Conservation (phyloP, 92 coral and sea anemone genomes). For the Umimayanthus chanpuru region DNA sequence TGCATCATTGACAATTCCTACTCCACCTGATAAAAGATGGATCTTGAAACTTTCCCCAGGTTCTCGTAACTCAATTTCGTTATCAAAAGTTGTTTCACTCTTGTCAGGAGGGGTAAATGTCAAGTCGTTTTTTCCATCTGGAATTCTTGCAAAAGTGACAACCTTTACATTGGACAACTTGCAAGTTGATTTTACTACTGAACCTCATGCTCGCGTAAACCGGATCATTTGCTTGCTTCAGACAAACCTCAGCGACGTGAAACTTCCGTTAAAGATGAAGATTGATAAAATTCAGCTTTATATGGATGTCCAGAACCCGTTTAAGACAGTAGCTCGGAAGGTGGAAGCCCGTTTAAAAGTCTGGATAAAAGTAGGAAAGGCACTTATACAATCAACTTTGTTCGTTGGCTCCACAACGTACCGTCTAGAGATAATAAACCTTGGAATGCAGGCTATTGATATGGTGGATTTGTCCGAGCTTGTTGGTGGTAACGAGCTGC, state of each 20-base stretch:
- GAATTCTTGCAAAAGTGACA: constrained; percentile 43
- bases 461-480: constrained; percentile 47
- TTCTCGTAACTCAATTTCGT: constrained; percentile 3
- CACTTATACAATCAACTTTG: constrained; percentile 38
- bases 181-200: constrained; percentile 32
- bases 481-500: constrained; percentile 52
- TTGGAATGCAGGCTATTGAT: constrained; percentile 40
- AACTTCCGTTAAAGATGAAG: constrained; percentile 51
- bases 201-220: constrained; percentile 28
- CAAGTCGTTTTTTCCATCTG: constrained; percentile 47
- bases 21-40: constrained; percentile 36
- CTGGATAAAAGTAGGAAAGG: constrained; percentile 45
- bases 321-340: not conserved
- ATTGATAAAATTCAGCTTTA: constrained; percentile 31
- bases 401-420: not conserved
- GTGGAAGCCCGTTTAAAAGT: constrained; percentile 20
- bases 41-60: constrained; percentile 26
- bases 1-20: constrained; percentile 13
- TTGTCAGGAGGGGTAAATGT: constrained; percentile 50
- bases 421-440: constrained; percentile 25
- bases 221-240: constrained; percentile 46
- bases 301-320: constrained; percentile 35
- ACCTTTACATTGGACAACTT: constrained; percentile 37
- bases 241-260: constrained; percentile 44
- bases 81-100: constrained; percentile 41